A percentile compares a stretch with the other conserved stretches of the same genome.
phyloP scores from a whole-genome alignment of 1,140 invertebrate species.

The Tachypleus tridentatus region DNA sequence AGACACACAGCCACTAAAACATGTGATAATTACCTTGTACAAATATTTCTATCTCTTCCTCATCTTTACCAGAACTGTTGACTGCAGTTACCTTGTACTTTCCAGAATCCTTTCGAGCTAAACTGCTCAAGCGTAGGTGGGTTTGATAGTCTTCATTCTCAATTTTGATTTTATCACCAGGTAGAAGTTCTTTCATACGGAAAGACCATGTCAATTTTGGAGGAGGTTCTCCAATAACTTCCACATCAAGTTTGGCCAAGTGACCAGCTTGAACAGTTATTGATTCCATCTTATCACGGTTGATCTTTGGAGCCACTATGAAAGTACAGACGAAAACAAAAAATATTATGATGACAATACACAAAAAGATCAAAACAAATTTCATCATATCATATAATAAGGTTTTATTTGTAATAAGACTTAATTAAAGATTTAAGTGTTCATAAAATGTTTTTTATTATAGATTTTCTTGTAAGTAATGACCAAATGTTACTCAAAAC shows the following conservation, averaged over 20 bases:
- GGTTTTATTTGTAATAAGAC: too few species aligned
- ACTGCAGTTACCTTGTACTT: slow-evolving; percentile 38
- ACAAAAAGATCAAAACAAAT: too few species aligned
- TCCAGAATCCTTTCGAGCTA: slow-evolving; percentile 49
- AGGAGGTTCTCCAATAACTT: slow-evolving; percentile 77
- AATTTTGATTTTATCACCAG: slow-evolving; percentile 34
- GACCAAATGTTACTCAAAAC: too few species aligned
- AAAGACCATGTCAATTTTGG: slow-evolving; percentile 74
- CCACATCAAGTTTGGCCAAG: slow-evolving; percentile 72
- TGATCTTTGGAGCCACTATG: slow-evolving; percentile 78
- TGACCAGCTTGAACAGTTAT: slow-evolving; percentile 73
- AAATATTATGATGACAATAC: too few species aligned
- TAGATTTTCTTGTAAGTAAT: too few species aligned
- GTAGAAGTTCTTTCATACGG: slow-evolving; percentile 44
- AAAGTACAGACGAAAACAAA: slow-evolving; percentile 67
- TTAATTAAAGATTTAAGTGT: slow-evolving; percentile 62
- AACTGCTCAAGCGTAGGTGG: slow-evolving; percentile 68
- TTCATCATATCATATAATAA: too few species aligned
- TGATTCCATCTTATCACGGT: slow-evolving; percentile 78
- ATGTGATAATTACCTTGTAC: slow-evolving; percentile 45
- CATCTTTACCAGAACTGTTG: slow-evolving; percentile 40
- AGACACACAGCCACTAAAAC: too few species aligned
- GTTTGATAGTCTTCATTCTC: slow-evolving; percentile 80
- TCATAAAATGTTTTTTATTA: too few species aligned
- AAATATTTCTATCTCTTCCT: slow-evolving; percentile 44